Conservation (phyloP, 2,797 vertebrate genomes). For the Choloepus didactylus region DNA sequence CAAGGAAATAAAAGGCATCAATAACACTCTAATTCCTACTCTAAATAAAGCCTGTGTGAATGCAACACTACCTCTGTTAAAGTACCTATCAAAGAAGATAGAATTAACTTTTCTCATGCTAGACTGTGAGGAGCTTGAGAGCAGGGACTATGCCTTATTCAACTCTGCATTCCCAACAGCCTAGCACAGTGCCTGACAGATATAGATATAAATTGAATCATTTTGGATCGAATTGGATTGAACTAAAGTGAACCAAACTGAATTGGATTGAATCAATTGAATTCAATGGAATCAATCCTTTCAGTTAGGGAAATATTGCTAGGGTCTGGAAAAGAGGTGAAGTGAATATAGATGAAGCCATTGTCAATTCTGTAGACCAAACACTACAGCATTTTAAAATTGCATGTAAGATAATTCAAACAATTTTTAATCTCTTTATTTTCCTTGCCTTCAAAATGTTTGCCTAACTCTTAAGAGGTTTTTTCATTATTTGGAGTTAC, state of each 20-base stretch:
- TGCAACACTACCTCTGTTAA: background rate
- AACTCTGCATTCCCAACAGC: constrained; percentile 54
- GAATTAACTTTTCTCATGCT: background rate
- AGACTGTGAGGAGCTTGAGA: background rate
- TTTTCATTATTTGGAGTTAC: background rate
- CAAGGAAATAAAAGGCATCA: background rate
- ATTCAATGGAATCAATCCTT: background rate
- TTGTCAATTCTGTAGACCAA: background rate
- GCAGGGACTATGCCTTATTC: background rate
- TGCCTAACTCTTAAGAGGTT: background rate
- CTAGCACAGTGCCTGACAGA: background rate
- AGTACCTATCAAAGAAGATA: background rate
- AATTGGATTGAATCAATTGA: constrained; percentile 40
- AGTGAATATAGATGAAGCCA: background rate
- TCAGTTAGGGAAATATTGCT: background rate
- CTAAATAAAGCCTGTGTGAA: background rate
- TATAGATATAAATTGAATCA: constrained; percentile 36
- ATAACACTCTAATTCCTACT: background rate
- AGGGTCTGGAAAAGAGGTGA: background rate
- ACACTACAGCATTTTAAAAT: constrained; percentile 7
- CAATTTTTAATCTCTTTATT: background rate
- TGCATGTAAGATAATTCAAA: background rate
- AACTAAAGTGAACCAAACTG: constrained; percentile 27
- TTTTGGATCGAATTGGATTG: constrained; percentile 46
- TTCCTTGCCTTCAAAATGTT: background rate